phyloP scores from a whole-genome alignment of 1,140 invertebrate species.

The Physella acuta region DNA sequence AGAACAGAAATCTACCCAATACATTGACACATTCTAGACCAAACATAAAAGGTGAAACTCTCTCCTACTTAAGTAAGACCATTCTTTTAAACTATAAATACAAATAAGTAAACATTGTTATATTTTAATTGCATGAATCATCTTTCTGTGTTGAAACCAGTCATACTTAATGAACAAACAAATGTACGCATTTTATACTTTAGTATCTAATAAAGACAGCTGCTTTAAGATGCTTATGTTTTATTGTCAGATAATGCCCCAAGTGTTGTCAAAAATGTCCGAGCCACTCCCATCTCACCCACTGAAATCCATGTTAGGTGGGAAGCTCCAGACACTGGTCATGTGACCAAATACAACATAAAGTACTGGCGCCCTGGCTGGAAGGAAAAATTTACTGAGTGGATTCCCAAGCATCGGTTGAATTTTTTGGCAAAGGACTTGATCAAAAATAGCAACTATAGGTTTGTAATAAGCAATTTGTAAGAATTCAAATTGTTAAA shows the following conservation, averaged over 20 bases:
- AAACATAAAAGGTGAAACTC: too few species aligned
- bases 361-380: conserved; percentile 32
- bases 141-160: too few species aligned
- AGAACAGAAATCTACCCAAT: too few species aligned
- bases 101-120: too few species aligned
- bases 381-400: conserved; percentile 30
- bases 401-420: conserved; percentile 18
- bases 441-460: conserved; percentile 26
- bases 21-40: too few species aligned
- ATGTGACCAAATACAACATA: conserved; percentile 31
- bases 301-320: conserved; percentile 37
- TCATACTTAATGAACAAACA: too few species aligned
- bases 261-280: conserved; percentile 24
- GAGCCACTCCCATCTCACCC: conserved; percentile 25
- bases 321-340: conserved; percentile 28
- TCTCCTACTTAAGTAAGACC: too few species aligned
- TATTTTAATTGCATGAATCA: too few species aligned
- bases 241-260: conserved; percentile 21
- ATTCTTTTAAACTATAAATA: too few species aligned
- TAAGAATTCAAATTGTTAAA: too few species aligned
- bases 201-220: neutral
- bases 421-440: conserved; percentile 32
- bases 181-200: too few species aligned
- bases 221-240: neutral
- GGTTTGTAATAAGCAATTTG: too few species aligned